phyloP scores from a whole-genome alignment of 2,113 vertebrate genomes.

The Gasterosteus nipponicus region DNA sequence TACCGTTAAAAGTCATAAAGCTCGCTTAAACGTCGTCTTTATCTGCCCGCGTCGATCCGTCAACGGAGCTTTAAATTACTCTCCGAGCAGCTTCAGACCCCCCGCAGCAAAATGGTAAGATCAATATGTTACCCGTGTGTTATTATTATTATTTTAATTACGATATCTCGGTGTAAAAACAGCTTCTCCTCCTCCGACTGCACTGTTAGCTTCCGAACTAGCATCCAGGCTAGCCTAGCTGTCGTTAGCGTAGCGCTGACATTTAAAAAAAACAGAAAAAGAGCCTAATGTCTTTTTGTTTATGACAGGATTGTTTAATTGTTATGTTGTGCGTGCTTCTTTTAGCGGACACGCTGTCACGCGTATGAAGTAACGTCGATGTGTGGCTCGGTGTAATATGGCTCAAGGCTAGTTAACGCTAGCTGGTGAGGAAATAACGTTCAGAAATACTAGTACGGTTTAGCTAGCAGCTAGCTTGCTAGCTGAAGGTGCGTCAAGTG shows the following conservation, averaged over 20 bases:
- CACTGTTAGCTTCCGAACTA: slow-evolving; percentile 26
- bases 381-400: fast-evolving
- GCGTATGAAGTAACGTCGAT: fast-evolving
- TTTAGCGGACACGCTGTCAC: not conserved
- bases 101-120: slow-evolving; percentile 41
- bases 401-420: not conserved
- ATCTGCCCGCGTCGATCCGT: not conserved
- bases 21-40: slow-evolving; percentile 4
- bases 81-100: not conserved
- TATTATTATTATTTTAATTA: not conserved
- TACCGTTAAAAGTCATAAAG: slow-evolving; percentile 13
- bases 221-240: slow-evolving; percentile 20
- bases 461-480: slow-evolving; percentile 23
- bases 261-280: not conserved
- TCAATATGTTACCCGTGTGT: fast-evolving
- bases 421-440: not conserved
- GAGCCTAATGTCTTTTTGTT: not conserved
- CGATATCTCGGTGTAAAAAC: not conserved
- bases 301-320: not conserved
- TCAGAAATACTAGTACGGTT: not conserved
- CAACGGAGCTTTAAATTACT: not conserved
- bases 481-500: slow-evolving; percentile 17
- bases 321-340: not conserved
- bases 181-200: slow-evolving; percentile 18
- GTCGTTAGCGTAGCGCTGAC: slow-evolving; percentile 7